Evolutionary conservation across 2,888 invertebrate species (phyloP).

Genomic region (Coenonympha glycerion): DNA sequence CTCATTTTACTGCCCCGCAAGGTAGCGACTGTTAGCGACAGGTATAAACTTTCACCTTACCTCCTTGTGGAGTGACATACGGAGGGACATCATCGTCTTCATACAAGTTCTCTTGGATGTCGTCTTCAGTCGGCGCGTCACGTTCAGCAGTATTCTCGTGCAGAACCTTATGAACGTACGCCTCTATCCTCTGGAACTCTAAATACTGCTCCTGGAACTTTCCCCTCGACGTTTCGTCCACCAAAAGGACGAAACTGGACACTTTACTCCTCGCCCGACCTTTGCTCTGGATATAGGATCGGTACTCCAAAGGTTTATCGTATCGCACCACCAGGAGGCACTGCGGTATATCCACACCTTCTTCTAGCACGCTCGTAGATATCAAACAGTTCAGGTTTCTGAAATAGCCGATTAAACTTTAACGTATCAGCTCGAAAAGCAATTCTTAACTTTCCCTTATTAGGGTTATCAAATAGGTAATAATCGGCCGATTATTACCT

Average conservation of each 20-base stretch:
- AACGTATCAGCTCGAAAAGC: not conserved
- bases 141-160: slow-evolving; percentile 72
- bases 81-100: slow-evolving; percentile 68
- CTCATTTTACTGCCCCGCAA: too few species aligned
- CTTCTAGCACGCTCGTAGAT: slow-evolving; percentile 87
- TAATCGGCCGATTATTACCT: too few species aligned
- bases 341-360: slow-evolving; percentile 89
- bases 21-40: too few species aligned
- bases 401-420: slow-evolving; percentile 28
- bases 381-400: slow-evolving; percentile 66
- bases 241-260: slow-evolving; percentile 78
- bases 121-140: slow-evolving; percentile 65
- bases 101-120: slow-evolving; percentile 74
- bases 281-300: slow-evolving; percentile 93
- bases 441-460: too few species aligned
- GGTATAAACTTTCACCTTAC: slow-evolving; percentile 45
- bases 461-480: too few species aligned
- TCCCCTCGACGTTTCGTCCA: slow-evolving; percentile 43
- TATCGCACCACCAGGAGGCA: slow-evolving; percentile 88
- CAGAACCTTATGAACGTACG: slow-evolving; percentile 67
- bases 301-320: slow-evolving; percentile 81
- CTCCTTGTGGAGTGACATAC: slow-evolving; percentile 57
- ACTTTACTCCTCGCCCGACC: slow-evolving; percentile 83
- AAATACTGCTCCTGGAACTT: slow-evolving; percentile 53
- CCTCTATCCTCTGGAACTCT: slow-evolving; percentile 70